phyloP scores from a whole-genome alignment of 2,113 vertebrate species.

The Orientallactaga bullata region DNA sequence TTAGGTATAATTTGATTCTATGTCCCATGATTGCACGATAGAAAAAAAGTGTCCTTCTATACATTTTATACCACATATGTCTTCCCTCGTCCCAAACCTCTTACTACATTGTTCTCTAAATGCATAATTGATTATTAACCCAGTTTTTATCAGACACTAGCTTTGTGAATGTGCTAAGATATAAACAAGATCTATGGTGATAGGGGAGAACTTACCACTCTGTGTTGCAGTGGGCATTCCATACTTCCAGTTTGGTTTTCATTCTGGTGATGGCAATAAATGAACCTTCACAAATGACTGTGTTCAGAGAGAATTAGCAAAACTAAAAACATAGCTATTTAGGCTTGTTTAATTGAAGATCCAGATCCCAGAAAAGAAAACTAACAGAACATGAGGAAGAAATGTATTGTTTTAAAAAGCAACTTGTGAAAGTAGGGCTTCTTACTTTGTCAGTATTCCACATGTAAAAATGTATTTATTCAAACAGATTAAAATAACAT shows the following conservation, averaged over 20 bases:
- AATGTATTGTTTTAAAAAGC: background rate
- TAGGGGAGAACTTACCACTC: background rate
- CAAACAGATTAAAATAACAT: background rate
- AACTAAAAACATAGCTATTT: background rate
- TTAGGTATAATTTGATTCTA: background rate
- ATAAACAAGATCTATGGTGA: background rate
- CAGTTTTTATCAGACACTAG: background rate
- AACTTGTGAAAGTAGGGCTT: background rate
- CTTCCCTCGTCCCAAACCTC: background rate
- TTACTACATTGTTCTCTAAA: background rate
- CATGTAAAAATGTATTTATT: background rate
- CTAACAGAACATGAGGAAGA: background rate
- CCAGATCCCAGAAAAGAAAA: background rate
- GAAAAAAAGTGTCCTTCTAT: background rate
- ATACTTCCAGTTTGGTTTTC: background rate
- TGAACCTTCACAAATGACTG: background rate
- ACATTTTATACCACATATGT: background rate
- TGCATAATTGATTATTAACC: background rate
- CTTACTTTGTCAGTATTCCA: background rate
- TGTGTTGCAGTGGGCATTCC: background rate
- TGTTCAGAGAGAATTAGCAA: background rate
- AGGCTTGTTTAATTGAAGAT: background rate
- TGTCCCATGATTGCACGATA: background rate
- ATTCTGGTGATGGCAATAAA: background rate
- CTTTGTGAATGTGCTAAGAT: background rate